A percentile compares a stretch with the other conserved stretches of the same genome.
Conservation (phyloP, 1,140 invertebrate species). For the Caenorhabditis inopinata region DNA sequence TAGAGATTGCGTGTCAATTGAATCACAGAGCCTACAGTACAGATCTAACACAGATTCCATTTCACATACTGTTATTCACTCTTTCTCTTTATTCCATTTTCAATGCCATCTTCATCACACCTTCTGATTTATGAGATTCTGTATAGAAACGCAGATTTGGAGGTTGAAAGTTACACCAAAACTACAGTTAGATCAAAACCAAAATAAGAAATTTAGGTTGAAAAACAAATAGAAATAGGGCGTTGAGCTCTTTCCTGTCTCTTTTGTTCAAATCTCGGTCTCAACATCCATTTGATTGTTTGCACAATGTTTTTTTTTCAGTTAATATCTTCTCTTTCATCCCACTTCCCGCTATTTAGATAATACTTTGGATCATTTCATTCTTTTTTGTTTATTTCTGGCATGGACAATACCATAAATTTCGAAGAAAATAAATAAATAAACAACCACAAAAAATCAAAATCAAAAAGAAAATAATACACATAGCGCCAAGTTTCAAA, state of each 20-base stretch:
- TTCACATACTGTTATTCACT: neutral
- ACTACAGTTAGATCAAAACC: neutral
- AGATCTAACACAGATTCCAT: neutral
- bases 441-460: no score
- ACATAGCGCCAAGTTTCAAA: no score
- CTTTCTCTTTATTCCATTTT: neutral
- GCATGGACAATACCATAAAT: no score
- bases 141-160: neutral
- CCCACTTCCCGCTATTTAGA: conserved; percentile 17
- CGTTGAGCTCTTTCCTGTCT: neutral
- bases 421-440: no score
- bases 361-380: conserved; percentile 2
- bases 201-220: conserved; percentile 7
- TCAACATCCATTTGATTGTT: conserved; percentile 21
- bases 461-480: no score
- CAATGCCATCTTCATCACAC: conserved; percentile 11
- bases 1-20: conserved; percentile 4
- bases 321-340: conserved; percentile 15
- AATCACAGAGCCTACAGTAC: neutral
- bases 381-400: neutral
- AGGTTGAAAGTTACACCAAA: neutral
- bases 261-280: conserved; percentile 5
- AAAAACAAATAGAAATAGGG: neutral
- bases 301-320: conserved; percentile 29
- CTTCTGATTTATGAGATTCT: conserved; percentile 25